Base-by-base conservation (phyloP, 35 echinoderm and acorn worm genomes). In the Patiria miniata region DNA sequence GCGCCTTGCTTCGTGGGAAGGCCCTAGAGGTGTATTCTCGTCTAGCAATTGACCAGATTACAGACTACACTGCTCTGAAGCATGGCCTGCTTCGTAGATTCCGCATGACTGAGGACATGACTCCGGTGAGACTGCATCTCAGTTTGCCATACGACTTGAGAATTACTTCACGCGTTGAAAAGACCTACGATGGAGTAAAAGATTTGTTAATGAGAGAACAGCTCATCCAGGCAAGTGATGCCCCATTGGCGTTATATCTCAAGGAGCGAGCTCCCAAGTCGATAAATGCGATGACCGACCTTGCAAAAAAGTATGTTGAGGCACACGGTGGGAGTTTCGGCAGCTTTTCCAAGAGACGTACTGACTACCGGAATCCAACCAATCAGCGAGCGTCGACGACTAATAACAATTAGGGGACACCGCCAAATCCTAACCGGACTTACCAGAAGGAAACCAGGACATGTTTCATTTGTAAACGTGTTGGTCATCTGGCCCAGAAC, bases 181-280 rank as follows among this genome's bases (percentile, higher is more conserved):
- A 68, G 18, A 37, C 26, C 1, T 42, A 79, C 61, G 76, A 86
- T 10, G 92, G 82, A 10, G 21, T 90, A 4, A 65, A 78, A 39
- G 82, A 94, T 40, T 39, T 94, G 26, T 19, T 90, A 1, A n/a
- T 94, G 1, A 16, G 40, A 8, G 94, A 96, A 21, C 94, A 96
- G 39, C 92, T 96, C 82, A 40, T 77, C 14, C 39, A 86, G 29
- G 36, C 83, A 18, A 86, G 83, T 78, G 36, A 26, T 0, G 54
- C 51, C 8, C 83, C 87, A 17, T 37, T 95, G 16, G 32, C 91
- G 44, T 3, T 82, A 1, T 90, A 78, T 58, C 26, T 94, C 51
- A 90, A 81, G 68, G 87, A 94, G 84, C 51, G 84, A 0, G 37
- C 83, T 54, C 88, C 88, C 2, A 79, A 77, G 58, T 84, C 21